Percentiles rank a stretch among this genome's conserved stretches.
Evolutionary conservation across 1,140 invertebrate species (phyloP).

Genomic region (Dendrolimus kikuchii): DNA sequence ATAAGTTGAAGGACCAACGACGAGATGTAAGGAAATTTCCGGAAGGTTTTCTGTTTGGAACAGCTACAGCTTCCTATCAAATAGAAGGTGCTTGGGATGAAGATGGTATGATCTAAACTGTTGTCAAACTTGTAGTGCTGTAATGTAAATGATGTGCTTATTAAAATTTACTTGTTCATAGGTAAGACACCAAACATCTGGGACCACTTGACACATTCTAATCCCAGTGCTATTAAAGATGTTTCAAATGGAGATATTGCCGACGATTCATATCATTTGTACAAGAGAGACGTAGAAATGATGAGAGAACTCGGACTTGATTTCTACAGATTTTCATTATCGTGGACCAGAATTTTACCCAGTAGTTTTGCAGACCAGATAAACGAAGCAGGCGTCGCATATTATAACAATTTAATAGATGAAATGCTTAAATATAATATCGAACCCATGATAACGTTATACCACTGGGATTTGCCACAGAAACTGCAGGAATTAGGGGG

Average conservation of each 20-base stretch:
- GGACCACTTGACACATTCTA: conserved; percentile 13
- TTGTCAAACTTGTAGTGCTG: neutral
- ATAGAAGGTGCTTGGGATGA: conserved; percentile 72
- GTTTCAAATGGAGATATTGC: conserved; percentile 13
- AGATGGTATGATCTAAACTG: conserved; percentile 36
- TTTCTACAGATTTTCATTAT: conserved; percentile 17
- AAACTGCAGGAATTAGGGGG: conserved; percentile 73
- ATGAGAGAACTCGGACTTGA: conserved; percentile 13
- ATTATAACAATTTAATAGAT: conserved; percentile 76
- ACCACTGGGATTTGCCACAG: conserved; percentile 77
- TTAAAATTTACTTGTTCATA: conserved; percentile 1
- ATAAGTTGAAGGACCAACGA: neutral
- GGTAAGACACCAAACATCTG: conserved; percentile 12
- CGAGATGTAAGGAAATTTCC: conserved; percentile 46
- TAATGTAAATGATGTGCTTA: too few relatives aligned
- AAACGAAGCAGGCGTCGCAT: conserved; percentile 73
- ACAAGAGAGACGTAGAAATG: conserved; percentile 16
- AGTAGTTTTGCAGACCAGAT: conserved; percentile 62
- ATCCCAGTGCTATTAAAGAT: conserved; percentile 10
- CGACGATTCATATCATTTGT: conserved; percentile 12
- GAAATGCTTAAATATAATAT: conserved; percentile 68
- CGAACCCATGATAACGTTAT: conserved; percentile 74
- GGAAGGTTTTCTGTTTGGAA: conserved; percentile 65
- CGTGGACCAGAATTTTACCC: conserved; percentile 13
- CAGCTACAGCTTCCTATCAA: conserved; percentile 68